Base-by-base conservation (phyloP, 2,797 vertebrate species). In the Hylomyscus alleni region DNA sequence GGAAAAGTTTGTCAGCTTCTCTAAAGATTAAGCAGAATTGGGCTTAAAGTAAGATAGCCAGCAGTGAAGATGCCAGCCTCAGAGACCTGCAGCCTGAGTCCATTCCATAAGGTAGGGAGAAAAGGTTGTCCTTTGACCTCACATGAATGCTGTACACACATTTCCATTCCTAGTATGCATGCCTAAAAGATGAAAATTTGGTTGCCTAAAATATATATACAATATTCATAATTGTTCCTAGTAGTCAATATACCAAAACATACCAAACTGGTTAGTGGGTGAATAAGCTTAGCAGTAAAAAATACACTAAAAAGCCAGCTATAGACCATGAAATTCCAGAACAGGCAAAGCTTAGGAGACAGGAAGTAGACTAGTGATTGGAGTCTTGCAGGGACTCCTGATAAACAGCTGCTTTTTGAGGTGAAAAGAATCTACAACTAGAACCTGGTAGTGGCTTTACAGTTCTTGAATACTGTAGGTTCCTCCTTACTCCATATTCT, bases 231-330 rank as follows among this genome's bases (percentile, higher is more conserved):
- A 62, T 83, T 69, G 31, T 65, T 69, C 20, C 31, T 69, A 37
- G 12, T 47, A 72, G 65, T 26, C 13, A 94, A 69, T 88, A 89
- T 14, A 56, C 47, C 56, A 52, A 62, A 85, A 75, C 9, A 82
- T 47, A 73, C 22, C 14, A 31, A 91, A 3, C 29, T 67, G 29
- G 82, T 90, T 58, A 88, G 76, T 69, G 34, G 22, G 56, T 0
- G 0, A 93, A 83, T 87, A 82, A 96, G 89, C 73, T 95, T 80
- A 47, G 19, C 67, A 65, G 44, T 89, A 56, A 26, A 47, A 93
- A 90, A 75, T 37, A 50, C 6, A 37, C 37, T 62, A 90, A 83
- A n/a, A 88, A 92, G 31, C 10, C 24, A 95, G 31, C 85, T 78
- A 77, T 13, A 85, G 65, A 85, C 9, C 11, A 17, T 13, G 67